A percentile compares a stretch with the other conserved stretches of the same genome.
These are phyloP conservation scores for Tribolium madens DNA, from an alignment of 1,140 invertebrate species.

Conservation along the genomic window DNA sequence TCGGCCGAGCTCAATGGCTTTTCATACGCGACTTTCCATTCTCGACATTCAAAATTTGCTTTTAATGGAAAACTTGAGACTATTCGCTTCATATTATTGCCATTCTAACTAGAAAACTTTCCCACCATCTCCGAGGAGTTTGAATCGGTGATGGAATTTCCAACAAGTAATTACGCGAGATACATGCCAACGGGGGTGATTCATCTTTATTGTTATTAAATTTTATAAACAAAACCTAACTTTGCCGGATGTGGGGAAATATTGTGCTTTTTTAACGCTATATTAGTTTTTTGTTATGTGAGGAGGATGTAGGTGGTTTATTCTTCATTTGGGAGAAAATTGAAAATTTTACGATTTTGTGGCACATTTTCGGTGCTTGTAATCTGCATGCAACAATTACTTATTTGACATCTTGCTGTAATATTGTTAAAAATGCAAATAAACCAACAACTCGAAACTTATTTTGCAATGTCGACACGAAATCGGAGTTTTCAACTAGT, in stretches of 20 bases:
- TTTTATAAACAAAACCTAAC: neutral
- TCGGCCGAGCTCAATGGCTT: neutral
- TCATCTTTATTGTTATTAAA: neutral
- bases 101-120: conserved; percentile 31
- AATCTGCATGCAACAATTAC: neutral
- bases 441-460: no score
- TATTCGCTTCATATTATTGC: conserved; percentile 38
- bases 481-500: no score
- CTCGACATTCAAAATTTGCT: conserved; percentile 31
- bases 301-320: neutral
- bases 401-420: neutral
- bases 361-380: neutral
- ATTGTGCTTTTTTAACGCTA: neutral
- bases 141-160: conserved; percentile 28
- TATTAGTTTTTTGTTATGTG: neutral
- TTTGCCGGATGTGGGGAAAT: neutral
- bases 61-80: conserved; percentile 33
- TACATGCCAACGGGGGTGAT: no score
- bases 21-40: conserved; percentile 30
- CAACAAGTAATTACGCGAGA: neutral
- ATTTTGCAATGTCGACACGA: no score
- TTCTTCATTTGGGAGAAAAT: neutral
- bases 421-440: no score
- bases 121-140: neutral
- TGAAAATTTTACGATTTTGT: neutral